These are phyloP conservation scores for Diogma glabrata DNA, from an alignment of 2,888 invertebrate species.

Conservation along the genomic window DNA sequence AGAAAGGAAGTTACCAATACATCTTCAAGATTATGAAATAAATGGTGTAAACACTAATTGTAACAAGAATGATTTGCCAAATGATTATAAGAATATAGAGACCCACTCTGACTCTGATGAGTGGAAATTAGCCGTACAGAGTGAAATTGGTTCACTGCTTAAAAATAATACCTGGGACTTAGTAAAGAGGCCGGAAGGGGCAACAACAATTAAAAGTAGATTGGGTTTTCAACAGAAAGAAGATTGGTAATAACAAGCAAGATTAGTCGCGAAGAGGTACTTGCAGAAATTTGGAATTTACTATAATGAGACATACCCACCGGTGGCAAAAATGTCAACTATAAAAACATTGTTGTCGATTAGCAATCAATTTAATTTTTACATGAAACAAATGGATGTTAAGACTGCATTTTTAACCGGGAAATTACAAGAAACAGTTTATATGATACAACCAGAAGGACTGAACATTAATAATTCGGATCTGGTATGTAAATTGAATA, in stretches of 20 bases:
- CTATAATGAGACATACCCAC: background rate
- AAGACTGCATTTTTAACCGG: background rate
- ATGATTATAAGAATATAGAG: background rate
- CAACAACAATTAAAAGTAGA: background rate
- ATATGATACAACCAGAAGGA: too few species aligned
- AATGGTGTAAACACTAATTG: background rate
- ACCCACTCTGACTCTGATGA: too few species aligned
- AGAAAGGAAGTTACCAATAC: background rate
- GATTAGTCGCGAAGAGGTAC: too few species aligned
- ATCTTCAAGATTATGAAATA: background rate
- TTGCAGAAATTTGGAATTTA: background rate
- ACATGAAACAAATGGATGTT: background rate
- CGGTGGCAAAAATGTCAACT: background rate
- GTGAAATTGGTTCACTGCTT: too few species aligned
- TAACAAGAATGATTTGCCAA: too few species aligned
- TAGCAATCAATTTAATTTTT: background rate
- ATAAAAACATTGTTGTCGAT: background rate
- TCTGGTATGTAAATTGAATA: too few species aligned
- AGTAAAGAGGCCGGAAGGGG: background rate
- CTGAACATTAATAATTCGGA: too few species aligned
- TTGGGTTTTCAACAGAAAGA: too few species aligned
- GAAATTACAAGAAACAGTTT: background rate
- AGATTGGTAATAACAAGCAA: too few species aligned
- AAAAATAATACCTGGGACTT: background rate
- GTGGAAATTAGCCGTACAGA: background rate